Base-by-base conservation (phyloP, 2,888 invertebrate genomes). In the Lasioglossum morio region DNA sequence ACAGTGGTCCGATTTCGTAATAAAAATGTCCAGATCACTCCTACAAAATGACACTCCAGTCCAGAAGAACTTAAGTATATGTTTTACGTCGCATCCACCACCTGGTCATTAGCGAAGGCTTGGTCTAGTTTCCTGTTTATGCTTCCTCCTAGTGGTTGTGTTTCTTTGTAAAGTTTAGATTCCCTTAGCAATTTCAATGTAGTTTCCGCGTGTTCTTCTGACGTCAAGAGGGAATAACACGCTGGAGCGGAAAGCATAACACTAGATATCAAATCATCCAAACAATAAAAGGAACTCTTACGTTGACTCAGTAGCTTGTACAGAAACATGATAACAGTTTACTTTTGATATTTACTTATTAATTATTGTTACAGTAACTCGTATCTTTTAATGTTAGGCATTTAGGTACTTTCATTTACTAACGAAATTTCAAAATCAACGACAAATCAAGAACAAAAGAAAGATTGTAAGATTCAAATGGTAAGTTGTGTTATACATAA, bases 31-130 rank as follows among this genome's bases (percentile, higher is more conserved):
- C 23, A 4, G 23, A 57, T n/a, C 4, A 10, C 1, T n/a, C 10
- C 57, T 23, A 57, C 12, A 12, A n/a, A 4, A n/a, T n/a, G n/a
- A 57, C n/a, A 12, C 10, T 57, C 23, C n/a, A 57, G 10, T 10
- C 10, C 57, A 57, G n/a, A n/a, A n/a, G n/a, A 12, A 12, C n/a
- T n/a, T 57, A 57, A 57, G 12, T 12, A n/a, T 12, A n/a, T 10
- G 57, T 57, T 57, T n/a, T 57, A 12, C 23, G n/a, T 57, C n/a
- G 57, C n/a, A 57, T 57, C n/a, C 10, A 57, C 57, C 57, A 8
- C 12, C n/a, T 57, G n/a, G 57, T 57, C 57, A 57, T 57, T 57
- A 57, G 57, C 57, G n/a, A 57, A n/a, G n/a, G 57, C n/a, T 57
- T n/a, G 57, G 57, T n/a, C n/a, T 57, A n/a, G n/a, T 57, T 57